Conservation (phyloP, 2,797 vertebrate species). For the Selene dorsalis region DNA sequence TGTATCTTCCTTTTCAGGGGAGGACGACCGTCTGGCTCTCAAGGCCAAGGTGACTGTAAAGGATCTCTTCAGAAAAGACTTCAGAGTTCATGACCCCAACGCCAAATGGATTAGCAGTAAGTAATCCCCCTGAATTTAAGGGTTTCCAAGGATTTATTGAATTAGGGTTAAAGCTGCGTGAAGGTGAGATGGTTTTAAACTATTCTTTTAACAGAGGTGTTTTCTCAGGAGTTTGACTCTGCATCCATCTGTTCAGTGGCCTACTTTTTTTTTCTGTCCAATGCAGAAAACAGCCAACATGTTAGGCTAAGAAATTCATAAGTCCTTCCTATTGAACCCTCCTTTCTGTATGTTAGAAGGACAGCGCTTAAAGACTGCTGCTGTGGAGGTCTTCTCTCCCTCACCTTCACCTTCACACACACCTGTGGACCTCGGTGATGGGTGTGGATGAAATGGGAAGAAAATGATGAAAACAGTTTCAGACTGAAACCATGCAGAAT, state of each 20-base stretch:
- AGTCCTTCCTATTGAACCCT: not conserved
- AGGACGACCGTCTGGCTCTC: slow-evolving; percentile 93
- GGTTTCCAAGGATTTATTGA: not conserved
- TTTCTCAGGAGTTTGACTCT: not conserved
- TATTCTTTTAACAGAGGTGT: not conserved
- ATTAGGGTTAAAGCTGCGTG: not conserved
- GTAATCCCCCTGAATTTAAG: slow-evolving; percentile 55
- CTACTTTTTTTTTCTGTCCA: not conserved
- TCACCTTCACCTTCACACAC: too few relatives aligned
- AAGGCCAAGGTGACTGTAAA: slow-evolving; percentile 93
- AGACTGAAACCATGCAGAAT: too few relatives aligned
- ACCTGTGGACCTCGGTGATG: too few relatives aligned
- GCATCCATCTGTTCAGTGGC: too few relatives aligned
- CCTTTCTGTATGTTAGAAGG: too few relatives aligned
- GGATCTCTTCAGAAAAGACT: slow-evolving; percentile 92
- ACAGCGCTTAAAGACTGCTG: too few relatives aligned
- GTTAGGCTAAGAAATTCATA: not conserved
- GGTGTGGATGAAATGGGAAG: too few relatives aligned
- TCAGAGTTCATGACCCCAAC: slow-evolving; percentile 93
- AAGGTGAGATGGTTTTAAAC: not conserved
- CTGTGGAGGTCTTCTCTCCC: too few relatives aligned
- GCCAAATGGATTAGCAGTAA: slow-evolving; percentile 96
- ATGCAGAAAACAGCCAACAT: not conserved
- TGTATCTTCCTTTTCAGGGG: slow-evolving; percentile 80
- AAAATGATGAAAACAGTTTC: too few relatives aligned